A percentile compares a stretch with the other conserved stretches of the same genome.
These are phyloP conservation scores for Loripinus fragilis DNA, from an alignment of 2,888 invertebrate genomes.

Conservation along the genomic window DNA sequence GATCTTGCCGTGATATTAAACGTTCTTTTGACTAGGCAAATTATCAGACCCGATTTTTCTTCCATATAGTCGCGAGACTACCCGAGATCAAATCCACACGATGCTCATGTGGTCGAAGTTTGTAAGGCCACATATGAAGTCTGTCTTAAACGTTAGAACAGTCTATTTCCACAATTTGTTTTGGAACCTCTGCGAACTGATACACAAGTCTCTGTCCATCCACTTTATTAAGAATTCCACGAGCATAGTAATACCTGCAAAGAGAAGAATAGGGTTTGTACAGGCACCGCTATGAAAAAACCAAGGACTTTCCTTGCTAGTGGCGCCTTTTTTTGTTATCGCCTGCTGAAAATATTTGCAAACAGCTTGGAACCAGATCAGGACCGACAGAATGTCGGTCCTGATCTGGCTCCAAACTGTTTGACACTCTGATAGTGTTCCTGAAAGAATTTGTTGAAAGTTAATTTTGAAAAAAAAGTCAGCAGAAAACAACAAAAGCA, in stretches of 20 bases:
- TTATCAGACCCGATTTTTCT: conserved; percentile 11
- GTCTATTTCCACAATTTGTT: conserved; percentile 98
- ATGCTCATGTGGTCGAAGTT: conserved; percentile 30
- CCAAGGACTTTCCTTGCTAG: no score
- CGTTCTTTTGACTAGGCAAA: conserved; percentile 14
- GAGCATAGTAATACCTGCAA: conserved; percentile 95
- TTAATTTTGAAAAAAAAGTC: no score
- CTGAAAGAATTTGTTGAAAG: no score
- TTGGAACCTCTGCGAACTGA: conserved; percentile 99
- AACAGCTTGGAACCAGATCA: no score
- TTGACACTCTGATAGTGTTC: no score
- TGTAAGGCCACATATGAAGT: not conserved
- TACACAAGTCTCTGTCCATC: conserved; percentile 99
- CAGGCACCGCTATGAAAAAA: no score
- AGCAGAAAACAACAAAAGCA: no score
- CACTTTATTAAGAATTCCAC: conserved; percentile 99
- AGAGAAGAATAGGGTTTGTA: not conserved
- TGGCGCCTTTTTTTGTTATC: no score
- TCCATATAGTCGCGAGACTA: conserved; percentile 4
- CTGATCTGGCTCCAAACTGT: no score
- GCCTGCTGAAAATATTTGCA: no score
- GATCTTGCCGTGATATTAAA: conserved; percentile 7
- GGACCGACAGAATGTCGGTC: no score
- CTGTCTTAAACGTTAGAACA: conserved; percentile 85
- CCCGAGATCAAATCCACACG: conserved; percentile 29